These are phyloP conservation scores for Plutomurus gul DNA, from an alignment of 1,140 invertebrate genomes.

Conservation along the genomic window DNA sequence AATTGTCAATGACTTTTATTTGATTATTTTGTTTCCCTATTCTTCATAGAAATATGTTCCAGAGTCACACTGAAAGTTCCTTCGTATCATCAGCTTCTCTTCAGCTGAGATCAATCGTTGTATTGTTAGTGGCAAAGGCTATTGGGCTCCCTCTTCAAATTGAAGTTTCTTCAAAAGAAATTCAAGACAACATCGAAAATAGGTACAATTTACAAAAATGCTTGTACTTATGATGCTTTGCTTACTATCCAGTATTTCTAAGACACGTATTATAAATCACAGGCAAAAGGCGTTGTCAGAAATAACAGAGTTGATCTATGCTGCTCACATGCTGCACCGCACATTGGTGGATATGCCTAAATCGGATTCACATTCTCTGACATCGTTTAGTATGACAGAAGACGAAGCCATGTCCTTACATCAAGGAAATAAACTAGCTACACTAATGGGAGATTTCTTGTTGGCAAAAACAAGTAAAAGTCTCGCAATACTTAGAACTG, in stretches of 20 bases:
- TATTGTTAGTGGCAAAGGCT: constrained; percentile 33
- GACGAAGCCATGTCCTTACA: constrained; percentile 7
- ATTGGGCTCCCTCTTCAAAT: constrained; percentile 15
- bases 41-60: neutral
- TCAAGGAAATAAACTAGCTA: constrained; percentile 44
- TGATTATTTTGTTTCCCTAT: neutral
- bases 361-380: neutral
- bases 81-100: neutral
- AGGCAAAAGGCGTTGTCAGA: constrained; percentile 37
- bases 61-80: neutral
- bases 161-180: neutral
- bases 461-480: constrained; percentile 38
- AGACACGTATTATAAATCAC: neutral
- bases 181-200: constrained; percentile 5
- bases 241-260: neutral
- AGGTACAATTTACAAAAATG: neutral
- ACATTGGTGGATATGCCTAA: constrained; percentile 32
- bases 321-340: constrained; percentile 30
- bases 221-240: neutral
- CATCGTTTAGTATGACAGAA: neutral
- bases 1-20: neutral
- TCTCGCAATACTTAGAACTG: constrained; percentile 20
- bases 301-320: constrained; percentile 41
- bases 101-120: constrained; percentile 31
- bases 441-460: constrained; percentile 45